phyloP scores from a whole-genome alignment of 2,113 vertebrate species.

The Eulemur macaco region DNA sequence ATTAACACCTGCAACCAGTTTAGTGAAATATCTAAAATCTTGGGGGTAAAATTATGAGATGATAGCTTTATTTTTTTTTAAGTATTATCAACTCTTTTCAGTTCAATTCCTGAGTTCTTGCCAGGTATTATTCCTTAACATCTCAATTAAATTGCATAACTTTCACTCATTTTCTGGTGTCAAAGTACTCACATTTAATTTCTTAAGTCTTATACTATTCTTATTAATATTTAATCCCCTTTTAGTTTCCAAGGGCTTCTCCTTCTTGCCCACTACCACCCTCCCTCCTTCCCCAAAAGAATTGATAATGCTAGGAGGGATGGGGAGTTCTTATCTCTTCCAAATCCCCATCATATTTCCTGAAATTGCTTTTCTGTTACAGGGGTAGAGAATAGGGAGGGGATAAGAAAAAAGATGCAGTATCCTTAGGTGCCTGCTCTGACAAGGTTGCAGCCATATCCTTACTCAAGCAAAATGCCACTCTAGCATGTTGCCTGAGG shows the following conservation, averaged over 20 bases:
- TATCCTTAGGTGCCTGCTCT: background rate
- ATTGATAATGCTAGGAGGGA: background rate
- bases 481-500: background rate
- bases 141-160: background rate
- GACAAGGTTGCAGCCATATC: background rate
- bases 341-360: background rate
- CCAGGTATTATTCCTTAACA: background rate
- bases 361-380: background rate
- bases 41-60: background rate
- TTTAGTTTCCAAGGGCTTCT: background rate
- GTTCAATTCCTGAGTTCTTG: background rate
- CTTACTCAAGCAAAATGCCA: slow-evolving; percentile 1
- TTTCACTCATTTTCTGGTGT: background rate
- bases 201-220: background rate
- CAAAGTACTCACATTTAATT: background rate
- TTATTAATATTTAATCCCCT: background rate
- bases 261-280: background rate
- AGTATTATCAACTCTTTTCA: background rate
- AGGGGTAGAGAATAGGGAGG: background rate
- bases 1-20: background rate
- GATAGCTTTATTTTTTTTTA: background rate
- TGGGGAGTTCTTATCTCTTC: background rate
- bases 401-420: background rate
- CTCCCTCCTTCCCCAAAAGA: background rate
- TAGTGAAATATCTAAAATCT: background rate